Conservation (phyloP, 1,140 invertebrate species). For the Meloidogyne hapla region DNA sequence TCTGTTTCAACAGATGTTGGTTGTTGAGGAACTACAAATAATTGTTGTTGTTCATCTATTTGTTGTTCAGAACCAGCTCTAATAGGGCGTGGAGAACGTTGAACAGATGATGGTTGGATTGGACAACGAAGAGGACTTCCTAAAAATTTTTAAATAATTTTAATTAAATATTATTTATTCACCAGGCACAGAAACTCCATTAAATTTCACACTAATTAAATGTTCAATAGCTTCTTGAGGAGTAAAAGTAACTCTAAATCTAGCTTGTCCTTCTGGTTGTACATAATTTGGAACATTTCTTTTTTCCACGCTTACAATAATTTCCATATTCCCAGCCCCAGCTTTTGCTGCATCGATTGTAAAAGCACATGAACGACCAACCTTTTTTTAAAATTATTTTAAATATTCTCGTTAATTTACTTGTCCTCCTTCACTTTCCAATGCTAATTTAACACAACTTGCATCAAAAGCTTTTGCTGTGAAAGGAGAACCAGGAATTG, state of each 20-base stretch:
- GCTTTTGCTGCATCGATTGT: constrained; percentile 68
- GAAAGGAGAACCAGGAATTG: constrained; percentile 89
- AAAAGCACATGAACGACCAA: constrained; percentile 69
- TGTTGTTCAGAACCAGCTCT: constrained; percentile 67
- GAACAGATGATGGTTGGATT: constrained; percentile 69
- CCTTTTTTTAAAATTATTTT: constrained; percentile 66
- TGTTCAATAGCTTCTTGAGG: constrained; percentile 80
- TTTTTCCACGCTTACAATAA: constrained; percentile 93
- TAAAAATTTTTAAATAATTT: constrained; percentile 31
- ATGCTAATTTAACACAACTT: constrained; percentile 82
- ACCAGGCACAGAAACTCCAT: constrained; percentile 88
- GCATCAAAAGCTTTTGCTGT: constrained; percentile 91
- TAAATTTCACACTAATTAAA: constrained; percentile 81
- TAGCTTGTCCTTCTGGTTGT: constrained; percentile 91
- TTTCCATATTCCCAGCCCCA: constrained; percentile 71
- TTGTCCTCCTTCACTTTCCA: constrained; percentile 75
- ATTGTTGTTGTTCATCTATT: constrained; percentile 25
- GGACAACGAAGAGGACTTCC: constrained; percentile 69
- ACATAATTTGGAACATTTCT: constrained; percentile 97
- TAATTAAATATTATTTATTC: constrained; percentile 32
- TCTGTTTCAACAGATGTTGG: constrained; percentile 30
- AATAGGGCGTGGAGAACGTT: constrained; percentile 70
- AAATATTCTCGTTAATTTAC: constrained; percentile 12
- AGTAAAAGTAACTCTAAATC: constrained; percentile 92
- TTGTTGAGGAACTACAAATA: constrained; percentile 26